Evolutionary conservation across 1,140 invertebrate genomes (phyloP).

Genomic region (Drosophila willistoni): DNA sequence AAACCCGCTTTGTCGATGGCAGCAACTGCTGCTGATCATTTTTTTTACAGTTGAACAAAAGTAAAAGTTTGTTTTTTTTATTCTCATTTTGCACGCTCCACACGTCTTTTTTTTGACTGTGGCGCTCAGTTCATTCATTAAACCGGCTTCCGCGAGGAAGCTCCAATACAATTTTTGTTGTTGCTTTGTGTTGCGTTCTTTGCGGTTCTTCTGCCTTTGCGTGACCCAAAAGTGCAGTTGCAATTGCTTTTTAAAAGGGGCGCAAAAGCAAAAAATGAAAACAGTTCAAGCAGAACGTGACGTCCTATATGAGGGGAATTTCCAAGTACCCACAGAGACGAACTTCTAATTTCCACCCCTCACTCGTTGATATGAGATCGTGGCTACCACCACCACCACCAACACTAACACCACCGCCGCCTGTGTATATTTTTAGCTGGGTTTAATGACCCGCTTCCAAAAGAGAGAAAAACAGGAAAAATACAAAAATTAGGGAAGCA

Average conservation of each 20-base stretch:
- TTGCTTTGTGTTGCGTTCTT: constrained; percentile 34
- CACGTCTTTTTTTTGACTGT: constrained; percentile 63
- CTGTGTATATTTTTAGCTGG: constrained; percentile 71
- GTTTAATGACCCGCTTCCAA: constrained; percentile 70
- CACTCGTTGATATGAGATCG: constrained; percentile 12
- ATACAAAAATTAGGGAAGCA: constrained; percentile 44
- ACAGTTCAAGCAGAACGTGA: constrained; percentile 57
- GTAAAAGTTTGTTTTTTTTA: constrained; percentile 62
- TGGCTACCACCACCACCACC: constrained; percentile 48
- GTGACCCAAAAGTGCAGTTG: constrained; percentile 72
- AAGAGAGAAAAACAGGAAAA: constrained; percentile 2
- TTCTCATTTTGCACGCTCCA: constrained; percentile 61
- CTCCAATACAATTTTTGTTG: constrained; percentile 45
- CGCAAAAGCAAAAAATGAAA: constrained; percentile 30
- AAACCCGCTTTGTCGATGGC: constrained; percentile 24
- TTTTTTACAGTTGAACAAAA: constrained; percentile 67
- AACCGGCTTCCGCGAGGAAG: constrained; percentile 73
- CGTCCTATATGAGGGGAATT: constrained; percentile 55
- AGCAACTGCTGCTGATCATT: constrained; percentile 29
- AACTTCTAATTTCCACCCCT: constrained; percentile 23
- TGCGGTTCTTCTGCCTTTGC: constrained; percentile 59
- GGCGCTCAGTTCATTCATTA: constrained; percentile 78
- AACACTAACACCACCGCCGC: constrained; percentile 47
- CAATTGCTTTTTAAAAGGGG: constrained; percentile 27
- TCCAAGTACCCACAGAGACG: constrained; percentile 36